Percentiles rank a stretch among this genome's conserved stretches.
Conservation (phyloP, 2,888 invertebrate genomes). For the Periphyllus acericola region DNA sequence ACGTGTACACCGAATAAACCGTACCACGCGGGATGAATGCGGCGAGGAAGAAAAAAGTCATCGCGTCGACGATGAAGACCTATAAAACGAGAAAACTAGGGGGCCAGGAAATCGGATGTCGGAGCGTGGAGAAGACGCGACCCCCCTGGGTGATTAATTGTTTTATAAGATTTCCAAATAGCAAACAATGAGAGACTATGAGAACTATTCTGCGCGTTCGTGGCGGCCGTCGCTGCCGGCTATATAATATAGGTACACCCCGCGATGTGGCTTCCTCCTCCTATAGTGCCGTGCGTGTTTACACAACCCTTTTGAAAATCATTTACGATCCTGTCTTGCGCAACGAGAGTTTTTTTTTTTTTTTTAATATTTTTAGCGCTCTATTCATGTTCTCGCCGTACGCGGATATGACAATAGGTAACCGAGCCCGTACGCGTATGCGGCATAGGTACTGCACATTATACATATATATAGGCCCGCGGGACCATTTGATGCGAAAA, state of each 20-base stretch:
- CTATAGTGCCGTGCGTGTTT: slow-evolving; percentile 30
- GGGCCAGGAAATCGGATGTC: slow-evolving; percentile 34
- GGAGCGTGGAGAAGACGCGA: slow-evolving; percentile 19
- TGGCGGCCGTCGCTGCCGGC: slow-evolving; percentile 16
- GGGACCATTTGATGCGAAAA: slow-evolving; percentile 58
- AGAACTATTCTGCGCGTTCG: slow-evolving; percentile 27
- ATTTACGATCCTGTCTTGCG: slow-evolving; percentile 56
- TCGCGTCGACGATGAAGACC: slow-evolving; percentile 5
- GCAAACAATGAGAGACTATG: slow-evolving; percentile 43
- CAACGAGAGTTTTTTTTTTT: slow-evolving; percentile 48
- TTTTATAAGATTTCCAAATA: slow-evolving; percentile 62
- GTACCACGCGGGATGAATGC: background rate
- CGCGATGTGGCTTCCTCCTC: slow-evolving; percentile 35
- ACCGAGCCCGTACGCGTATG: slow-evolving; percentile 17
- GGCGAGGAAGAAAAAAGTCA: background rate
- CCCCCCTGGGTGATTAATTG: slow-evolving; percentile 58
- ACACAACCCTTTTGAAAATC: slow-evolving; percentile 62
- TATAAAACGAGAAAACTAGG: slow-evolving; percentile 7
- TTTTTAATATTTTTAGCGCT: slow-evolving; percentile 18
- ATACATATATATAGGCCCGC: background rate
- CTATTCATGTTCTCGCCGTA: slow-evolving; percentile 36
- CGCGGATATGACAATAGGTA: slow-evolving; percentile 35
- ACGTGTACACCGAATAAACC: background rate
- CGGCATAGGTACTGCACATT: background rate
- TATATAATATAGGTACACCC: slow-evolving; percentile 18